Evolutionary conservation across 2,888 invertebrate genomes (phyloP).

Genomic region (Amorpha juglandis): DNA sequence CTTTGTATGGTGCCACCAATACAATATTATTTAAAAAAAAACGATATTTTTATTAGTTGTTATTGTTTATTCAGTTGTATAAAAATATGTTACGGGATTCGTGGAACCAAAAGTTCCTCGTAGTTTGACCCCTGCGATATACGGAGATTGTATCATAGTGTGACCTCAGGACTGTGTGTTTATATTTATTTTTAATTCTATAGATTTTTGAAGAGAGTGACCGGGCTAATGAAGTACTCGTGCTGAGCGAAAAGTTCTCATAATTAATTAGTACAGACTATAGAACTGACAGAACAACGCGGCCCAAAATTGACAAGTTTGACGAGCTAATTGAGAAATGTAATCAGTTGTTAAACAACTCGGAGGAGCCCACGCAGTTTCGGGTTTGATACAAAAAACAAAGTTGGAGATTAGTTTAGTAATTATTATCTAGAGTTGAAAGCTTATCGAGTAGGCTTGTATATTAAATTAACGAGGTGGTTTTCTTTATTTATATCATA

Average conservation of each 20-base stretch:
- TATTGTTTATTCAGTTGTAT: too few relatives aligned
- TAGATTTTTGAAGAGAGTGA: too few relatives aligned
- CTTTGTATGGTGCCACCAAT: too few relatives aligned
- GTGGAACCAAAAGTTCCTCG: not conserved
- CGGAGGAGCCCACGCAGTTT: not conserved
- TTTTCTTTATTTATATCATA: too few relatives aligned
- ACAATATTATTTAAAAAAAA: too few relatives aligned
- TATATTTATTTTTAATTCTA: too few relatives aligned
- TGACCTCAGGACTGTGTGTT: too few relatives aligned
- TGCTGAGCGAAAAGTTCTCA: not conserved
- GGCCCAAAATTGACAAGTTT: not conserved
- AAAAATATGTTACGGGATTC: too few relatives aligned
- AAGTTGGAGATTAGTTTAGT: not conserved
- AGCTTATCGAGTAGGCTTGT: not conserved
- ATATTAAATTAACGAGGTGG: too few relatives aligned
- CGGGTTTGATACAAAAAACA: not conserved
- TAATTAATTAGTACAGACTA: not conserved
- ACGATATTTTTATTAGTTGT: too few relatives aligned
- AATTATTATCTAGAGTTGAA: not conserved
- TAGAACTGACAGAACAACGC: not conserved
- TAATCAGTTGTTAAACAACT: constrained; percentile 10
- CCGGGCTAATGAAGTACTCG: not conserved
- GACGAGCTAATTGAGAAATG: constrained; percentile 3
- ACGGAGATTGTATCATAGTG: too few relatives aligned
- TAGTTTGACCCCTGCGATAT: too few relatives aligned